A percentile compares a stretch with the other conserved stretches of the same genome.
These are phyloP conservation scores for Limonius californicus DNA, from an alignment of 1,140 invertebrate genomes.

Conservation along the genomic window DNA sequence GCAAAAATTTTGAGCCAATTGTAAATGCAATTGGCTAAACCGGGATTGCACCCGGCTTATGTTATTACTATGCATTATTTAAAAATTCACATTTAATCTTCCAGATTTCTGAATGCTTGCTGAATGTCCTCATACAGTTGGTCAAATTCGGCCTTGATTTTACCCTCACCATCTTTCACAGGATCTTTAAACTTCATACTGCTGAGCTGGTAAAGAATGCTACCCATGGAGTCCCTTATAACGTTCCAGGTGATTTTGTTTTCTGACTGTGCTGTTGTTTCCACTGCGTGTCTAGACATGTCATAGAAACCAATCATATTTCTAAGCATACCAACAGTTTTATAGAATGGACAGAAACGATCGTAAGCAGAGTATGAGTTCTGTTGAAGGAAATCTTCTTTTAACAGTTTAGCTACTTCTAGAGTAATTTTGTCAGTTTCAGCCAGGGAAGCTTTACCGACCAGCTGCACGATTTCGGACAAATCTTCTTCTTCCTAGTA, in stretches of 20 bases:
- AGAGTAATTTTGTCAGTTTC: conserved; percentile 99
- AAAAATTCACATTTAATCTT: conserved; percentile 73
- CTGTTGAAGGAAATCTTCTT: conserved; percentile 99
- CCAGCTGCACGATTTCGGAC: conserved; percentile 99
- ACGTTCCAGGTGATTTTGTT: conserved; percentile 99
- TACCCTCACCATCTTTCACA: conserved; percentile 94
- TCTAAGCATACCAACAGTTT: conserved; percentile 96
- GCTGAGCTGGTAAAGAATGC: conserved; percentile 94
- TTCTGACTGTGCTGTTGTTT: conserved; percentile 96
- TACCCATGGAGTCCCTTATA: conserved; percentile 94
- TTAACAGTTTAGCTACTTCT: conserved; percentile 96
- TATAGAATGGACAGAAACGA: conserved; percentile 99
- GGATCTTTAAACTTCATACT: conserved; percentile 99
- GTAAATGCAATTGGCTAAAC: conserved; percentile 22
- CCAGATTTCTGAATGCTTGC: conserved; percentile 96
- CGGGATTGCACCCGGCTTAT: neutral
- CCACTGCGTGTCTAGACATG: conserved; percentile 94
- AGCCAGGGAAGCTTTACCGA: conserved; percentile 97
- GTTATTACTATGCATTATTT: neutral
- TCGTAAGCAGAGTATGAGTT: conserved; percentile 66
- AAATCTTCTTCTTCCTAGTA: conserved; percentile 97
- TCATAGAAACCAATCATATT: conserved; percentile 99
- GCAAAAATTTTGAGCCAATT: conserved; percentile 31
- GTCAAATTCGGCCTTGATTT: conserved; percentile 96
- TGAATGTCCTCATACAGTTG: conserved; percentile 93